phyloP scores from a whole-genome alignment of 2,888 invertebrate genomes.

The Spicauda simplicius region DNA sequence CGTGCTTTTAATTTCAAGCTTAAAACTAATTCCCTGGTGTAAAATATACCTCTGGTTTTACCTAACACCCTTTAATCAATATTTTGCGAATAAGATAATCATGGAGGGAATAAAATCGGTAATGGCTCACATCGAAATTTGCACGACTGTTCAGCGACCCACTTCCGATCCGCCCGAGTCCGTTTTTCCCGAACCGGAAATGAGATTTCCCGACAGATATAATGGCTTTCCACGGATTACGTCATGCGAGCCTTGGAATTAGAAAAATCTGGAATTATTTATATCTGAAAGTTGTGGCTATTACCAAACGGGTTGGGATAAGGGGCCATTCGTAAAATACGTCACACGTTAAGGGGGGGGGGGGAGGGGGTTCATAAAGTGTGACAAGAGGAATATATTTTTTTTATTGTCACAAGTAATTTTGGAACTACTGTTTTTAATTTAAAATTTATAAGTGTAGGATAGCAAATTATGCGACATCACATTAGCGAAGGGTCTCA shows the following conservation, averaged over 20 bases:
- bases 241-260: constrained; percentile 61
- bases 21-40: too few relatives aligned
- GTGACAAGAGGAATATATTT: too few relatives aligned
- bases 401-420: too few relatives aligned
- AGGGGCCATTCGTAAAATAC: too few relatives aligned
- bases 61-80: not conserved
- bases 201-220: constrained; percentile 80
- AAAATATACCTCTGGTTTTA: too few relatives aligned
- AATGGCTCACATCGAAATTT: constrained; percentile 9
- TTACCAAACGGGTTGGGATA: not conserved
- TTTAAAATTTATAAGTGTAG: too few relatives aligned
- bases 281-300: not conserved
- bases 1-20: too few relatives aligned
- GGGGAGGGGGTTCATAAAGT: too few relatives aligned
- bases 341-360: too few relatives aligned
- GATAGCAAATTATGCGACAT: too few relatives aligned
- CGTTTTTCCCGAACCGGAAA: constrained; percentile 78
- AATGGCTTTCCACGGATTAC: constrained; percentile 76
- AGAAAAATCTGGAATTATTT: constrained; percentile 32
- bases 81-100: not conserved
- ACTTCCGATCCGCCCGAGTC: constrained; percentile 48
- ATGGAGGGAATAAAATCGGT: constrained; percentile 11
- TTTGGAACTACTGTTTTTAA: too few relatives aligned
- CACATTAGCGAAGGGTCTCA: too few relatives aligned
- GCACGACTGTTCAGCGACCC: constrained; percentile 12